phyloP scores from a whole-genome alignment of 2,888 invertebrate genomes.

The Tachystola acroxantha region DNA sequence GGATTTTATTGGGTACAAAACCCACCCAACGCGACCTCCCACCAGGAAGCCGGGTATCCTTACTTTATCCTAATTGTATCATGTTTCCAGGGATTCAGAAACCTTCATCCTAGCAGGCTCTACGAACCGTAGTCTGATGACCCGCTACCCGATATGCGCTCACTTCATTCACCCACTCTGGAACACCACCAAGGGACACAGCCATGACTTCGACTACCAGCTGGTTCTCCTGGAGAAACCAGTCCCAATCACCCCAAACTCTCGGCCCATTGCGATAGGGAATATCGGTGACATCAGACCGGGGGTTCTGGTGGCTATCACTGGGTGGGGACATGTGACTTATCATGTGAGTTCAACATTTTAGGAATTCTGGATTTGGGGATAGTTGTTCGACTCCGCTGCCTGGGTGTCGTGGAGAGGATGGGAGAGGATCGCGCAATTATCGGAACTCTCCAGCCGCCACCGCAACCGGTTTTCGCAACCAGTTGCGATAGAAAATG shows the following conservation, averaged over 20 bases:
- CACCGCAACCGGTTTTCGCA: too few relatives aligned
- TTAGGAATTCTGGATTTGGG: too few relatives aligned
- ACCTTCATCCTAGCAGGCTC: slow-evolving; percentile 48
- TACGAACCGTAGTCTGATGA: slow-evolving; percentile 34
- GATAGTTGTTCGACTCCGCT: too few relatives aligned
- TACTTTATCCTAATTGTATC: too few relatives aligned
- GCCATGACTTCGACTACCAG: slow-evolving; percentile 62
- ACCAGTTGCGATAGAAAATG: too few relatives aligned
- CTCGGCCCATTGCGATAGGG: slow-evolving; percentile 58
- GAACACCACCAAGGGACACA: slow-evolving; percentile 30
- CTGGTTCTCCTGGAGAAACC: slow-evolving; percentile 49
- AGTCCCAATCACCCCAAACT: slow-evolving; percentile 37
- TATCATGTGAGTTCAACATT: slow-evolving; percentile 46
- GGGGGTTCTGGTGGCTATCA: slow-evolving; percentile 38
- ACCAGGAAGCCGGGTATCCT: too few relatives aligned
- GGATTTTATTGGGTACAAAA: too few relatives aligned
- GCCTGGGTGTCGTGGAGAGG: too few relatives aligned
- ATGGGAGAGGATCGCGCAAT: too few relatives aligned
- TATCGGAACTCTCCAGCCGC: too few relatives aligned
- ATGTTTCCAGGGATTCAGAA: slow-evolving; percentile 41
- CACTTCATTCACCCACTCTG: slow-evolving; percentile 57
- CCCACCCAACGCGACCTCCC: too few relatives aligned
- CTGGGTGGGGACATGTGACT: slow-evolving; percentile 58
- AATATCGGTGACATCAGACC: slow-evolving; percentile 31
- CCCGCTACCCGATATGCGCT: slow-evolving; percentile 44